These are phyloP conservation scores for Gadopsis bispinosus DNA, from an alignment of 2,797 vertebrate species.

Conservation along the genomic window DNA sequence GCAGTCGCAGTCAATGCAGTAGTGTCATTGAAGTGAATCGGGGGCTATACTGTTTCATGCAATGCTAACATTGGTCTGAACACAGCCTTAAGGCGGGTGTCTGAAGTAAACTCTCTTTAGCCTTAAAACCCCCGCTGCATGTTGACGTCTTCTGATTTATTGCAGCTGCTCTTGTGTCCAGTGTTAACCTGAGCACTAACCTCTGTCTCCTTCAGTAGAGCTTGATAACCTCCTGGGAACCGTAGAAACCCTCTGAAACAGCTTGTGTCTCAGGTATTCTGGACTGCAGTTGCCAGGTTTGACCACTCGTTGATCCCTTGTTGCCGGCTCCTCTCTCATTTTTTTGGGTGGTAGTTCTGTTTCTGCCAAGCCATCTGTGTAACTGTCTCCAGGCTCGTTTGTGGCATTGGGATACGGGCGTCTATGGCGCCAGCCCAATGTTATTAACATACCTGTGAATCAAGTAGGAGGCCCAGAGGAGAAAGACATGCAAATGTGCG, in stretches of 20 bases:
- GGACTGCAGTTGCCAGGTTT: conserved; percentile 39
- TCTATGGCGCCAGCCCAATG: conserved; percentile 48
- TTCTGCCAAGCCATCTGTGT: conserved; percentile 35
- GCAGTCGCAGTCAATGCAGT: background rate
- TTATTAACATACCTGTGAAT: conserved; percentile 64
- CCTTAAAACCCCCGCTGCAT: background rate
- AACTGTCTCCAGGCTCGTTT: conserved; percentile 15
- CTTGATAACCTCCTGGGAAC: conserved; percentile 15
- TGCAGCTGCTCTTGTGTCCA: conserved; percentile 17
- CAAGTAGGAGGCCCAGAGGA: conserved; percentile 47
- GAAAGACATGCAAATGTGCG: conserved; percentile 60
- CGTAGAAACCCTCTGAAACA: conserved; percentile 17
- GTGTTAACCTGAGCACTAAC: conserved; percentile 30
- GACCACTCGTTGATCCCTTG: conserved; percentile 7
- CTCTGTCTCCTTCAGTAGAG: conserved; percentile 21
- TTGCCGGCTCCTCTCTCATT: conserved; percentile 19
- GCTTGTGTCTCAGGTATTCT: conserved; percentile 22
- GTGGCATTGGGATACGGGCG: conserved; percentile 13
- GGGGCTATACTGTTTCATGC: background rate
- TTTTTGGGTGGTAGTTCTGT: conserved; percentile 19
- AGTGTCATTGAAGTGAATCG: background rate
- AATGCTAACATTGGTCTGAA: background rate
- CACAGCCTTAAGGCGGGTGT: background rate
- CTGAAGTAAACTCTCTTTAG: conserved; percentile 17
- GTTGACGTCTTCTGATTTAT: conserved; percentile 7